A percentile compares a stretch with the other conserved stretches of the same genome.
These are phyloP conservation scores for Lasioglossum vierecki DNA, from an alignment of 2,888 invertebrate species.

Conservation along the genomic window DNA sequence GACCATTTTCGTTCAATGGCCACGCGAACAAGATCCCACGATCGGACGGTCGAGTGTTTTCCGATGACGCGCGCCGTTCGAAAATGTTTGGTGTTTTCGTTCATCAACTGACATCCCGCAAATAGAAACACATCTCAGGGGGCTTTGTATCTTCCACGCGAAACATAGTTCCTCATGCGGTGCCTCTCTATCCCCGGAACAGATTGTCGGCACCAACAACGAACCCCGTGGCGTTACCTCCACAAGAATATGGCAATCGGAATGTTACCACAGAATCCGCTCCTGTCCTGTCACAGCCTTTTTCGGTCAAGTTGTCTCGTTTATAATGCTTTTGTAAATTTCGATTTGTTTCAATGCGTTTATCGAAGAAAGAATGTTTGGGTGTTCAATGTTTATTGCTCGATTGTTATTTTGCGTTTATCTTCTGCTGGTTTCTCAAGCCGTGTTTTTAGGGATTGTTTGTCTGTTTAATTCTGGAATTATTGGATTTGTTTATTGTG, in stretches of 20 bases:
- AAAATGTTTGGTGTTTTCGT: slow-evolving; percentile 34
- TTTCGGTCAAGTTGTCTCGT: neutral
- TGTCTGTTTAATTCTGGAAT: neutral
- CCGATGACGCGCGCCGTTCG: slow-evolving; percentile 8
- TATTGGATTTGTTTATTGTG: neutral
- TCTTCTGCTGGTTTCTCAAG: neutral
- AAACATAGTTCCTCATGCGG: neutral
- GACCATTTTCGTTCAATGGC: slow-evolving; percentile 43
- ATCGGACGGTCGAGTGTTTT: neutral
- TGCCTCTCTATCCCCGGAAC: neutral
- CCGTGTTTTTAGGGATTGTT: neutral
- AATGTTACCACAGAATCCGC: neutral
- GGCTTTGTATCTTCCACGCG: slow-evolving; percentile 17
- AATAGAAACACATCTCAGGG: slow-evolving; percentile 15
- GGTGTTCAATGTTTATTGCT: neutral
- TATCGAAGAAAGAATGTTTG: neutral
- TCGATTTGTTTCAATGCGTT: neutral
- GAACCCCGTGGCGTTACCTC: neutral
- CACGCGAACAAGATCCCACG: neutral
- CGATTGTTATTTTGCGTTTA: neutral
- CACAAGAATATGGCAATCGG: neutral
- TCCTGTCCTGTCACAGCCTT: neutral
- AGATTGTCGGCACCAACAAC: neutral
- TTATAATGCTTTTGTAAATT: neutral
- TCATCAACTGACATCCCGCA: slow-evolving; percentile 25